These are phyloP conservation scores for Geopemphigus sp. DNA, from an alignment of 1,140 invertebrate species.

Conservation along the genomic window DNA sequence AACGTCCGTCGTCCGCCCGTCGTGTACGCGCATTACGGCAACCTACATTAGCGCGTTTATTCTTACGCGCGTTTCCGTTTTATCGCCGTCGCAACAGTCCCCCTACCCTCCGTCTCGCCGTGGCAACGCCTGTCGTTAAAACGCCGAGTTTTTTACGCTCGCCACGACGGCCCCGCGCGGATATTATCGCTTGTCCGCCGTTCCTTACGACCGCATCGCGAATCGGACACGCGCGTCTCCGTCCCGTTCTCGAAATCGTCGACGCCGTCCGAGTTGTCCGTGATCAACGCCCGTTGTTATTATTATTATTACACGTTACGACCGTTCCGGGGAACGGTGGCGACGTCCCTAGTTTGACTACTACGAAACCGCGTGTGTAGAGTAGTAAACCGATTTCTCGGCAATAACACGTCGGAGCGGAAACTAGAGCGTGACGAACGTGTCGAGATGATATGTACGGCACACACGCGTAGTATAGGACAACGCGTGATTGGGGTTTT, in stretches of 20 bases:
- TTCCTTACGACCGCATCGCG: background rate
- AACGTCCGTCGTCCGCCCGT: background rate
- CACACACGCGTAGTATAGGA: background rate
- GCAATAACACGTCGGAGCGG: background rate
- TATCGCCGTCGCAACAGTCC: background rate
- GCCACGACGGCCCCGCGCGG: too few species aligned
- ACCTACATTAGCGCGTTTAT: background rate
- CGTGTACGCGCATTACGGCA: background rate
- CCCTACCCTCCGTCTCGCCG: too few species aligned
- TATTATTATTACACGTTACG: too few species aligned
- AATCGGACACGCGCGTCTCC: too few species aligned
- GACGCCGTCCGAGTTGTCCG: too few species aligned
- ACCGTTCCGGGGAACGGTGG: too few species aligned
- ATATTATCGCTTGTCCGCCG: too few species aligned
- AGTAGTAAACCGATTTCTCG: slow-evolving; percentile 7
- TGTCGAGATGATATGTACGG: too few species aligned
- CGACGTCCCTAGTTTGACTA: too few species aligned
- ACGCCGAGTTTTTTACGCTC: background rate
- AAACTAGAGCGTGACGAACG: slow-evolving; percentile 41
- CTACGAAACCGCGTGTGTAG: too few species aligned
- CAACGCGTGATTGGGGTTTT: background rate
- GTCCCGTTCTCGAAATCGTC: too few species aligned
- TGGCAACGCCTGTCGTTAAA: slow-evolving; percentile 17
- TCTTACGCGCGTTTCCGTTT: slow-evolving; percentile 4
- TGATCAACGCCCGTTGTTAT: too few species aligned